These are phyloP conservation scores for Heliangelus exortis DNA, from an alignment of 2,797 vertebrate genomes.

Conservation along the genomic window DNA sequence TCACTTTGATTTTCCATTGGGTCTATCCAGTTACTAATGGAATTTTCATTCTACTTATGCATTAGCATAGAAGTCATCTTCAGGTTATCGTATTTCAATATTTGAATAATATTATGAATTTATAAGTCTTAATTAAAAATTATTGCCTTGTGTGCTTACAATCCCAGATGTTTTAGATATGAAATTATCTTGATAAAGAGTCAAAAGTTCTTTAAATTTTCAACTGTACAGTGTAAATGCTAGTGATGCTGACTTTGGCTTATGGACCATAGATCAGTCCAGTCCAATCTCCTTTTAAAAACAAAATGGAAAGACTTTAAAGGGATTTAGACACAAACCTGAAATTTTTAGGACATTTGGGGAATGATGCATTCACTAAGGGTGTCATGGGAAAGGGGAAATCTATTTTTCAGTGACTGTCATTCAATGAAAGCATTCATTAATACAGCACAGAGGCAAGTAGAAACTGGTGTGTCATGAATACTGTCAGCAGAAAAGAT, in stretches of 20 bases:
- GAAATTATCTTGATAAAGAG: neutral
- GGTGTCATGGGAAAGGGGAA: neutral
- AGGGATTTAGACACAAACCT: neutral
- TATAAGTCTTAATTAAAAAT: conserved; percentile 5
- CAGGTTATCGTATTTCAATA: neutral
- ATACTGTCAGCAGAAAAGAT: neutral
- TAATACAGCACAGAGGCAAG: neutral
- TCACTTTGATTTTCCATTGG: neutral
- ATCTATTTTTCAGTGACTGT: neutral
- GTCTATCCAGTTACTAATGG: neutral
- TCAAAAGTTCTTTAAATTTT: neutral
- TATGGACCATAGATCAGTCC: neutral
- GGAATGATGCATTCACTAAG: neutral
- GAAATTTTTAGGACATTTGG: neutral
- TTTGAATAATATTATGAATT: neutral
- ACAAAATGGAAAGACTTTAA: neutral
- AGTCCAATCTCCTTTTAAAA: neutral
- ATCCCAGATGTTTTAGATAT: neutral
- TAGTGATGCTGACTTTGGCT: neutral
- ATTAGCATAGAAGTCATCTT: neutral
- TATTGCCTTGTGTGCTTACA: neutral
- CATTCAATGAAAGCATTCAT: neutral
- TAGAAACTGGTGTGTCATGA: neutral
- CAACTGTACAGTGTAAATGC: neutral
- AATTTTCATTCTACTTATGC: neutral